Evolutionary conservation across 2,888 invertebrate genomes (phyloP).

Genomic region (Eilema caniola): DNA sequence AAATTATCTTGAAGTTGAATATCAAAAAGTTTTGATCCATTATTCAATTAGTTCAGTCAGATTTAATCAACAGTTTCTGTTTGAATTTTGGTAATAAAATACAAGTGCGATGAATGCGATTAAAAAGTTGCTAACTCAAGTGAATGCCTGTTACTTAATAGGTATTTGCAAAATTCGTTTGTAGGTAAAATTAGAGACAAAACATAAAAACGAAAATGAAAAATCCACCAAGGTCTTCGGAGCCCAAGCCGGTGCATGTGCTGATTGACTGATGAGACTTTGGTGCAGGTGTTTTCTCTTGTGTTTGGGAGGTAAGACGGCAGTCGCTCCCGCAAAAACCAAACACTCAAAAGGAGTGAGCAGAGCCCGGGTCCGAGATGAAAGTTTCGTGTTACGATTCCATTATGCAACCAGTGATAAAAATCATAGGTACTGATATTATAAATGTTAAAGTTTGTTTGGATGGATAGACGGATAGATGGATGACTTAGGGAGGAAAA

Average conservation of each 20-base stretch:
- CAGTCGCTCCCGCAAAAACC: not conserved
- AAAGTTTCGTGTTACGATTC: no score
- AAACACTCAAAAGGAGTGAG: no score
- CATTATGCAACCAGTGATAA: no score
- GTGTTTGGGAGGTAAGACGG: not conserved
- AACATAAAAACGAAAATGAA: no score
- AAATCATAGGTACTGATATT: no score
- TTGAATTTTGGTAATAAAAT: conserved; percentile 2
- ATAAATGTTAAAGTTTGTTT: no score
- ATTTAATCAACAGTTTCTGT: not conserved
- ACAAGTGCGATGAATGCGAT: conserved; percentile 1
- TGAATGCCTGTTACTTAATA: not conserved
- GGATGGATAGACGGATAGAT: not conserved
- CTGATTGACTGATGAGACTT: not conserved
- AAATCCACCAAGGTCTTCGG: not conserved
- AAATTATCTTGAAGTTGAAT: conserved; percentile 29
- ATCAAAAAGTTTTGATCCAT: conserved; percentile 11
- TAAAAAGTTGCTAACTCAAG: not conserved
- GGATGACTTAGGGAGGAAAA: not conserved
- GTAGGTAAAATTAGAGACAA: not conserved
- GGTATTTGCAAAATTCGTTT: not conserved
- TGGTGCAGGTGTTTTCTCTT: not conserved
- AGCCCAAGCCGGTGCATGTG: no score
- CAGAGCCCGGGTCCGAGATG: no score
- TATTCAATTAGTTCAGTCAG: conserved; percentile 2